Evolutionary conservation across 2,113 vertebrate genomes (phyloP).

Genomic region (Calyptomena viridis): DNA sequence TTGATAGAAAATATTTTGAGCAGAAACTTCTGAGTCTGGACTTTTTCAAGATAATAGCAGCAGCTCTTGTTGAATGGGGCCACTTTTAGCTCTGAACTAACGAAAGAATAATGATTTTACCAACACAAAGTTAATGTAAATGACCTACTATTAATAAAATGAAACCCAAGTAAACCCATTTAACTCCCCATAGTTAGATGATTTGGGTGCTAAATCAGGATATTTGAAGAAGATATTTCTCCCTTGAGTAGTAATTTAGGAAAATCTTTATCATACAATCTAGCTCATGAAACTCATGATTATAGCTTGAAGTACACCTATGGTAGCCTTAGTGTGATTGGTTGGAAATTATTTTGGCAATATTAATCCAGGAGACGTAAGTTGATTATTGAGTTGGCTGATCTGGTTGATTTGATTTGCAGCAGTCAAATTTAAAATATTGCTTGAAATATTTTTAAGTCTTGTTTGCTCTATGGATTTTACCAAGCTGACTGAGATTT

Average conservation of each 20-base stretch:
- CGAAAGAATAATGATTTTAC: background rate
- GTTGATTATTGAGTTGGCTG: background rate
- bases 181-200: background rate
- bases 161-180: background rate
- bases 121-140: background rate
- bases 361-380: background rate
- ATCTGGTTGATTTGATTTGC: background rate
- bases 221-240: background rate
- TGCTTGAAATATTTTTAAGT: background rate
- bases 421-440: background rate
- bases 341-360: background rate
- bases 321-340: background rate
- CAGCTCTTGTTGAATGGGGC: background rate
- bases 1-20: background rate
- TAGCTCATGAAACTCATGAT: background rate
- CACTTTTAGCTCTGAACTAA: background rate
- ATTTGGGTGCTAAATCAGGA: background rate
- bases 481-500: background rate
- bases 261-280: background rate
- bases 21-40: background rate
- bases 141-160: accelerated
- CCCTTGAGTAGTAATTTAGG: background rate
- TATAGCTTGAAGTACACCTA: background rate
- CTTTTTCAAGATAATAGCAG: background rate
- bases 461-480: background rate